Conservation (phyloP, 2,797 vertebrate genomes). For the Oreochromis grahami region DNA sequence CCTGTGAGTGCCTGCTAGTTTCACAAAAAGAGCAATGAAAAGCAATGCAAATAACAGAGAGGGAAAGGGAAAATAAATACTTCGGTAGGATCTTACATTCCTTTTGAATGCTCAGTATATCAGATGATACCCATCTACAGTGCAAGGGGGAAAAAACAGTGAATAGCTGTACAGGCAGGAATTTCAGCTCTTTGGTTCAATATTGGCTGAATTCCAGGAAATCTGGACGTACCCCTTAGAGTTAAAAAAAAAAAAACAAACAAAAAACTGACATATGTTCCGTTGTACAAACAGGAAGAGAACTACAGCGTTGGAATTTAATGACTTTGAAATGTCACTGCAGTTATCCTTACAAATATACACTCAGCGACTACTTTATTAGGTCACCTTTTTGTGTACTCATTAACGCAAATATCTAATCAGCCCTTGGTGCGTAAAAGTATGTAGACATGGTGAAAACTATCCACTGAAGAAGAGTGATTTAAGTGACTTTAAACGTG, state of each 20-base stretch:
- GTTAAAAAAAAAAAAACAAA: rapidly evolving
- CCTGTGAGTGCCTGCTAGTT: background rate
- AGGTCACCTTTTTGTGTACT: background rate
- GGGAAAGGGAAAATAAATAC: background rate
- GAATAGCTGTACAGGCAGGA: background rate
- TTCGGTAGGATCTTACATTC: background rate
- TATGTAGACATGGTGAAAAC: background rate
- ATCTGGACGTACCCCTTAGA: background rate
- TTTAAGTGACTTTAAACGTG: background rate
- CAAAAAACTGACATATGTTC: background rate
- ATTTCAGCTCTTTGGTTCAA: background rate
- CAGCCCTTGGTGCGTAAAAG: background rate
- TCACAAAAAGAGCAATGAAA: slow-evolving; percentile 1
- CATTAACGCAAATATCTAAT: background rate
- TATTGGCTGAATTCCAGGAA: background rate
- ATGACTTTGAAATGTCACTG: background rate
- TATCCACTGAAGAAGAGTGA: background rate
- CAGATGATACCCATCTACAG: background rate
- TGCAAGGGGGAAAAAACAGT: rapidly evolving
- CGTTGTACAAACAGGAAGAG: background rate
- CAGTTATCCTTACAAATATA: background rate
- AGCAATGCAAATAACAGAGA: background rate
- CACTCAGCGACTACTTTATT: background rate
- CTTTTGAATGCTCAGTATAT: background rate
- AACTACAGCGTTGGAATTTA: background rate